phyloP scores from a whole-genome alignment of 2,888 invertebrate genomes.

The Netelia fuscicornis region DNA sequence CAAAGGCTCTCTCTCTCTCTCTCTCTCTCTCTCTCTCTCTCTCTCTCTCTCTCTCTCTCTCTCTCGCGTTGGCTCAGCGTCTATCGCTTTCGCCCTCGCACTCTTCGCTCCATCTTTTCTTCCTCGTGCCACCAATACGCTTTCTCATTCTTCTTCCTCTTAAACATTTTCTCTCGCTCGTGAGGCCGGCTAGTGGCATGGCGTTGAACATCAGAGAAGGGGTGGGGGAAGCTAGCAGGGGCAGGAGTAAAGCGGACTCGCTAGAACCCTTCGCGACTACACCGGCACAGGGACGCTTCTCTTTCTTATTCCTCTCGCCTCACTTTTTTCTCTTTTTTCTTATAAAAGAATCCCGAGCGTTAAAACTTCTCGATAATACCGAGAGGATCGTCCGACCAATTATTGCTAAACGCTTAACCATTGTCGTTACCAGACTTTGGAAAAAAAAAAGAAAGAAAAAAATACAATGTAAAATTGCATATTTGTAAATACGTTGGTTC shows the following conservation, averaged over 20 bases:
- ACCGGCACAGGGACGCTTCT: constrained; percentile 12
- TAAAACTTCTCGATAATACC: background rate
- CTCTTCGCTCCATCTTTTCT: constrained; percentile 23
- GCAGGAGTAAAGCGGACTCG: constrained; percentile 8
- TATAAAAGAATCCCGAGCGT: background rate
- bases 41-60: constrained; percentile 25
- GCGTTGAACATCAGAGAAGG: background rate
- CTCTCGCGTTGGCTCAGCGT: constrained; percentile 45
- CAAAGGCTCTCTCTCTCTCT: constrained; percentile 23
- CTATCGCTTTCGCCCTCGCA: constrained; percentile 53
- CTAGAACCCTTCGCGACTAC: constrained; percentile 28
- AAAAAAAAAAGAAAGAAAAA: background rate
- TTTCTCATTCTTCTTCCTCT: constrained; percentile 27
- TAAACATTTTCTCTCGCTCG: constrained; percentile 19
- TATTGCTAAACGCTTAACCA: background rate
- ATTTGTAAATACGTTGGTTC: too few species aligned
- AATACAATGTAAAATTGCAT: too few species aligned
- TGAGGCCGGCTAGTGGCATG: background rate
- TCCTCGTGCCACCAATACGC: background rate
- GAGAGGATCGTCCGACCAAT: background rate
- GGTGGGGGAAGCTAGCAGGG: background rate
- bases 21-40: constrained; percentile 28
- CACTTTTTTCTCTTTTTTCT: background rate
- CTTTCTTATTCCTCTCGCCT: background rate
- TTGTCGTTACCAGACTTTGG: background rate